Evolutionary conservation across 2,888 invertebrate species (phyloP).

Genomic region (Clusia tigrina): DNA sequence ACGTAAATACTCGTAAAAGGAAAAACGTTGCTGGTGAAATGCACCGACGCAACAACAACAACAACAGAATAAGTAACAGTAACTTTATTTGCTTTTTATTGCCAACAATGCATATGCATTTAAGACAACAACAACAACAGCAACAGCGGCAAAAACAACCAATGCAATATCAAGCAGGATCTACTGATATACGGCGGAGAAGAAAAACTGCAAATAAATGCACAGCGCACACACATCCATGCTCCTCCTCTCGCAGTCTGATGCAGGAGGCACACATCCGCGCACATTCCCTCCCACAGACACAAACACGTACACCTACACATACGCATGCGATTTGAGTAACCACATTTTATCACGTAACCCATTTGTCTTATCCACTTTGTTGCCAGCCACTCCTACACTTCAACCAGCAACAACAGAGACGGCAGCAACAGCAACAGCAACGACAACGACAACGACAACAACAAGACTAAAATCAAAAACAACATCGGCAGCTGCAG

Average conservation of each 20-base stretch:
- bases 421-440: constrained; percentile 15
- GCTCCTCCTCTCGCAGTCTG: too few relatives aligned
- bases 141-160: constrained; percentile 19
- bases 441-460: constrained; percentile 27
- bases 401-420: constrained; percentile 42
- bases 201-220: constrained; percentile 46
- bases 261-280: constrained; percentile 28
- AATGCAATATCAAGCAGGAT: constrained; percentile 27
- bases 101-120: constrained; percentile 28
- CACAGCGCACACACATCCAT: constrained; percentile 40
- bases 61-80: neutral
- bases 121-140: constrained; percentile 16
- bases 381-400: constrained; percentile 55
- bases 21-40: neutral
- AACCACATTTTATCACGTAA: constrained; percentile 61
- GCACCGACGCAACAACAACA: neutral
- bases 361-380: constrained; percentile 61
- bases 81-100: neutral
- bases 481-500: too few relatives aligned
- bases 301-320: constrained; percentile 19
- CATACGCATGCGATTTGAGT: constrained; percentile 54
- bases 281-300: constrained; percentile 20
- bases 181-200: neutral
- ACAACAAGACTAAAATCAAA: constrained; percentile 6
- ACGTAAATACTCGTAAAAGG: neutral